Evolutionary conservation across 2,888 invertebrate species (phyloP).

Genomic region (Lasius platythorax): DNA sequence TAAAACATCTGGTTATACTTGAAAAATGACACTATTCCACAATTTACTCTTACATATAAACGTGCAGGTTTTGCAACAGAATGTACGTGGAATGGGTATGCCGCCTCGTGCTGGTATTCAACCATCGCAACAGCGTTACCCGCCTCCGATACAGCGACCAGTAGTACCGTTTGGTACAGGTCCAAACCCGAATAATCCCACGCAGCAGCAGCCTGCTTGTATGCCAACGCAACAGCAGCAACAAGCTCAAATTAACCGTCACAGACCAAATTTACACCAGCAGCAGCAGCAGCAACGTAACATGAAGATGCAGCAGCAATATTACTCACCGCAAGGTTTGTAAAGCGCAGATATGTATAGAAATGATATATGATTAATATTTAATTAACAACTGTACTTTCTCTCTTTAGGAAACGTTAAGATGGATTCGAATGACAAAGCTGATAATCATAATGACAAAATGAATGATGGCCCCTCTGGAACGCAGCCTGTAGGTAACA

Average conservation of each 20-base stretch:
- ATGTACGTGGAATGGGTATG: slow-evolving; percentile 85
- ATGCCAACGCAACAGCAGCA: slow-evolving; percentile 83
- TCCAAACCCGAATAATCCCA: slow-evolving; percentile 84
- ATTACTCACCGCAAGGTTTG: slow-evolving; percentile 87
- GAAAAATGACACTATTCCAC: background rate
- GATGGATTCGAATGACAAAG: slow-evolving; percentile 84
- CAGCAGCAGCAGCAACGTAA: slow-evolving; percentile 83
- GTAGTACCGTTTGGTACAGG: slow-evolving; percentile 86
- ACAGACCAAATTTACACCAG: slow-evolving; percentile 82
- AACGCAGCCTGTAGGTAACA: slow-evolving; percentile 80
- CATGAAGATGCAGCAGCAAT: slow-evolving; percentile 86
- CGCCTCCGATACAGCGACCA: slow-evolving; percentile 87
- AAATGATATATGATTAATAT: slow-evolving; percentile 11
- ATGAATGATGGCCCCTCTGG: slow-evolving; percentile 80
- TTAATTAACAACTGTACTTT: slow-evolving; percentile 71
- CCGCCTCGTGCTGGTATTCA: slow-evolving; percentile 84
- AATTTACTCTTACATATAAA: background rate
- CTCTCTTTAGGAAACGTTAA: slow-evolving; percentile 83
- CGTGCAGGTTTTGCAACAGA: slow-evolving; percentile 82
- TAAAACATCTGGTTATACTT: background rate
- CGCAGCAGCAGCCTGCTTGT: slow-evolving; percentile 83
- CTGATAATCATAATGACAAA: slow-evolving; percentile 84
- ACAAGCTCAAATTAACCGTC: slow-evolving; percentile 80
- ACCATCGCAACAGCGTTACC: slow-evolving; percentile 85
- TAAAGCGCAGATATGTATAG: background rate